Conservation (phyloP, 2,113 vertebrate genomes). For the Salvelinus sp. region DNA sequence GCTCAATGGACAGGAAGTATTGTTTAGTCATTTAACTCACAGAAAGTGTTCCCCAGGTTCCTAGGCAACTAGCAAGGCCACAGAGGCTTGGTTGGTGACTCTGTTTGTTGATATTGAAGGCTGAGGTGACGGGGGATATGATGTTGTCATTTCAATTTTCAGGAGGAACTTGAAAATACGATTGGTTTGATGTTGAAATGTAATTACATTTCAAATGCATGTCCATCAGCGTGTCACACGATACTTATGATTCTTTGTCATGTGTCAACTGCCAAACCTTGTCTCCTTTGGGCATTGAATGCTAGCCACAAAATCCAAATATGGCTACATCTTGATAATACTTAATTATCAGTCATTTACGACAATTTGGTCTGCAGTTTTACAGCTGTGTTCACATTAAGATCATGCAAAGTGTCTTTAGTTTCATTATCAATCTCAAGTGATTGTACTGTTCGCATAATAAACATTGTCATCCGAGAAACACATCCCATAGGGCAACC, state of each 20-base stretch:
- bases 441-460: not conserved
- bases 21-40: not conserved
- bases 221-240: no score
- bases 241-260: not conserved
- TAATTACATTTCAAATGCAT: no score
- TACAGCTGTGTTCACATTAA: not conserved
- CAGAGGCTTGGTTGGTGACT: not conserved
- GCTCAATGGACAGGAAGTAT: not conserved
- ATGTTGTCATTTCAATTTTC: not conserved
- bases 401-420: not conserved
- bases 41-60: not conserved
- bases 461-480: not conserved
- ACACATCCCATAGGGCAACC: not conserved
- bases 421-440: not conserved
- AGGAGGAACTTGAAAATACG: no score
- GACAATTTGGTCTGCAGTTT: not conserved
- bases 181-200: no score
- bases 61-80: not conserved
- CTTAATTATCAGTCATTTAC: not conserved
- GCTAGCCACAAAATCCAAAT: no score
- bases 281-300: no score
- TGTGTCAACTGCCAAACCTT: no score
- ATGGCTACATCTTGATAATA: not conserved
- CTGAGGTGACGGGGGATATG: not conserved
- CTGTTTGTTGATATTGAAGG: not conserved